Conservation (phyloP, 2,888 invertebrate species). For the Blastobasis adustella region DNA sequence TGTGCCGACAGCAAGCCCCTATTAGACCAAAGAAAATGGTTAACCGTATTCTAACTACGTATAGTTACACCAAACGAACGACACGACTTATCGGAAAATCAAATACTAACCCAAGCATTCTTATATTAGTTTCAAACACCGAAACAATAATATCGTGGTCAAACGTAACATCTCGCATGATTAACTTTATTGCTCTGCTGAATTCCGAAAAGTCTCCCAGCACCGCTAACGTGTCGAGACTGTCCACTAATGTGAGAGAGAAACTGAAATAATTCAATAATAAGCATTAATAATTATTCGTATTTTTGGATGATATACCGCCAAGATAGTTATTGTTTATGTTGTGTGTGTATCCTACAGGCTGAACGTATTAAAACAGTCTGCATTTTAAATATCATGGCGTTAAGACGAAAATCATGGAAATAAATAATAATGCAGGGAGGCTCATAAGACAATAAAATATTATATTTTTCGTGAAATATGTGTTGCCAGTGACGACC, state of each 20-base stretch:
- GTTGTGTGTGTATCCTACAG: too few species aligned
- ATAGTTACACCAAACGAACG: not conserved
- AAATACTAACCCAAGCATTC: slow-evolving; percentile 90
- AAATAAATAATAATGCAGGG: too few species aligned
- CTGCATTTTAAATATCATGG: too few species aligned
- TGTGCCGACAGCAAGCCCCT: slow-evolving; percentile 95
- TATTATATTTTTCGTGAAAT: too few species aligned
- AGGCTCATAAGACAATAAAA: too few species aligned
- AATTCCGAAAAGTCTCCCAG: slow-evolving; percentile 95
- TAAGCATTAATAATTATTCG: not conserved
- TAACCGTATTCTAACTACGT: too few species aligned
- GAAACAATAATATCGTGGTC: slow-evolving; percentile 96
- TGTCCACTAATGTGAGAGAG: slow-evolving; percentile 95
- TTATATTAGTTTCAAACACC: slow-evolving; percentile 98
- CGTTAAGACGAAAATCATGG: too few species aligned
- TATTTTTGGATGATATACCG: too few species aligned
- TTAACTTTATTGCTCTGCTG: slow-evolving; percentile 89
- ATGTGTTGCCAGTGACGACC: too few species aligned
- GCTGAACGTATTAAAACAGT: too few species aligned
- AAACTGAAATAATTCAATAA: slow-evolving; percentile 81
- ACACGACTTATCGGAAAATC: not conserved
- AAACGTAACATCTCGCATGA: slow-evolving; percentile 91
- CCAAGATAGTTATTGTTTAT: too few species aligned
- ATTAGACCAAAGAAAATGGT: not conserved
- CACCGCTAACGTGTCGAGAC: slow-evolving; percentile 93